Evolutionary conservation across 2,113 vertebrate genomes (phyloP).

Genomic region (Aplodontia rufa): DNA sequence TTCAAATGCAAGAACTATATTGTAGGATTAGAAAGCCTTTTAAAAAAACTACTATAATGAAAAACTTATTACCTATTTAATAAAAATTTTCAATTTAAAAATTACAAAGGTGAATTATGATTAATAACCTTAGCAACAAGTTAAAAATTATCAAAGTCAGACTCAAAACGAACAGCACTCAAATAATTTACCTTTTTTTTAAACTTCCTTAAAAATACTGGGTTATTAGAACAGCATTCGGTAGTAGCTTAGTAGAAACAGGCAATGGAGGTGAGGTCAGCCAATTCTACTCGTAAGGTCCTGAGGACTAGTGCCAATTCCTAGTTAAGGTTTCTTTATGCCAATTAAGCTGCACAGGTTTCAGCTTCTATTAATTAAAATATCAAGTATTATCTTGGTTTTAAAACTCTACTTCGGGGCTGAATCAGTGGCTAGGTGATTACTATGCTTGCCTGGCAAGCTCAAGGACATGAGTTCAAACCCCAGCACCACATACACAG

Average conservation of each 20-base stretch:
- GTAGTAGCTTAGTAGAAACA: neutral
- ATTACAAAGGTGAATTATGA: constrained; percentile 53
- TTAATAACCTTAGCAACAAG: constrained; percentile 60
- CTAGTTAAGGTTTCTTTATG: neutral
- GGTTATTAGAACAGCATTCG: neutral
- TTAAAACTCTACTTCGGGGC: constrained; percentile 42
- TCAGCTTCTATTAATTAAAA: constrained; percentile 42
- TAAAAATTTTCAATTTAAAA: constrained; percentile 58
- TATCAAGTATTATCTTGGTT: constrained; percentile 21
- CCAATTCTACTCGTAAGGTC: neutral
- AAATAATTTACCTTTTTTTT: neutral
- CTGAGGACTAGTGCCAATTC: neutral
- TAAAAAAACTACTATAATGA: neutral
- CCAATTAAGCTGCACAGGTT: neutral
- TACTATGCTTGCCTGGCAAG: too few species aligned
- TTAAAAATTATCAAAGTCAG: constrained; percentile 57
- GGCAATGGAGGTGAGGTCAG: neutral
- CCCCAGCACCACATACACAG: too few species aligned
- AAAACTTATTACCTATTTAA: constrained; percentile 38
- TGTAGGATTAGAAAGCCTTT: neutral
- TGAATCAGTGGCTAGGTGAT: too few species aligned
- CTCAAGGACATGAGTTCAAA: too few species aligned
- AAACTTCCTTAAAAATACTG: neutral
- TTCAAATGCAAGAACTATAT: neutral
- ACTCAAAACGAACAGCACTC: constrained; percentile 17